Base-by-base conservation (phyloP, 2,797 vertebrate genomes). In the Alosa sapidissima region DNA sequence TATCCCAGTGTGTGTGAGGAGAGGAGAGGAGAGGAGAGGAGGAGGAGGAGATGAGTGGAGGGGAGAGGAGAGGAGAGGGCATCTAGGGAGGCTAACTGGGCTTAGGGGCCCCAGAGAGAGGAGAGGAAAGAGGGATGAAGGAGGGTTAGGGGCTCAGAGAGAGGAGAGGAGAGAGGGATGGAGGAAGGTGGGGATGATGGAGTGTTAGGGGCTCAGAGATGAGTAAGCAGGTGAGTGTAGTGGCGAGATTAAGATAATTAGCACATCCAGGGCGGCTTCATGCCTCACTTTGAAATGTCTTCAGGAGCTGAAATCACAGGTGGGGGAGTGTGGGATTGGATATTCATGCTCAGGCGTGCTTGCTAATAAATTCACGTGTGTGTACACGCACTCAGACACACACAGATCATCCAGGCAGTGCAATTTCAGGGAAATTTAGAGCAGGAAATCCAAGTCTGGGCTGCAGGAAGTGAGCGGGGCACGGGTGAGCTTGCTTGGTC, bases 401-500 rank as follows among this genome's bases (percentile, higher is more conserved):
- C 62, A 3, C 13, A 36, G 62, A 68, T 36, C 41, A 78, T 9
- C 16, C 7, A 21, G 72, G 41, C 72, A 21, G 72, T 47, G 72
- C 41, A 19, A 78, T 78, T 7, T 21, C 16, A 45, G 72, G 13
- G 72, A 47, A 47, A 78, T 47, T 78, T 21, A 45, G 36, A 45
- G 16, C 72, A 78, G 72, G 72, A 78, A 45, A 78, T 78, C 72
- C 72, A 78, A 19, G 72, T 78, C 72, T 78, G 72, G 41, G 72
- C 19, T 45, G 2, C 36, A 47, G 41, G 72, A 47, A 41, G 41
- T 41, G 4, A 41, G 47, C 5, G 36, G 33, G 68, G 36, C 11
- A n/a, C 11, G 72, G 47, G 41, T 78, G 72, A 47, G 36, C 72
- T 78, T 16, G 6, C 36, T 78, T 78, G 72, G 72, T 21, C 16